A percentile compares a stretch with the other conserved stretches of the same genome.
phyloP scores from a whole-genome alignment of 2,888 invertebrate species.

The Linhomoeus sp. region DNA sequence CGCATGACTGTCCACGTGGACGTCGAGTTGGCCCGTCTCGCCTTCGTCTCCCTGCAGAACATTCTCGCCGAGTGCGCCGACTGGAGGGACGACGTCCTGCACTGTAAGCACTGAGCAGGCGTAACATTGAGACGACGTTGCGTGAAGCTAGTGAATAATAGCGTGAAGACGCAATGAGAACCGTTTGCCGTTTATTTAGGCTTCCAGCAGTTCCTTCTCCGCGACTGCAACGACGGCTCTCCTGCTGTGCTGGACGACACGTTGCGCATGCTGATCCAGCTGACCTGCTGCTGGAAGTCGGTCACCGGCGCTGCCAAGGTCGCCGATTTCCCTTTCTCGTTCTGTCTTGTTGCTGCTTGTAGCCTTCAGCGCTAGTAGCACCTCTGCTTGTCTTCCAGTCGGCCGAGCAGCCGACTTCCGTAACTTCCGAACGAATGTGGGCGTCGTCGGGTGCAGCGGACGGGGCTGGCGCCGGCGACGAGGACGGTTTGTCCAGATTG shows the following conservation, averaged over 20 bases:
- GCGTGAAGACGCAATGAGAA: too few species aligned
- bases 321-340: too few species aligned
- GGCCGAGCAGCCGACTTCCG: too few species aligned
- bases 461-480: background rate
- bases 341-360: too few species aligned
- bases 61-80: constrained; percentile 85
- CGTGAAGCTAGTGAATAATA: too few species aligned
- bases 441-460: too few species aligned
- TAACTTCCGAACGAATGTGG: too few species aligned
- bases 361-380: too few species aligned
- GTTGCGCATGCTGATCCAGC: constrained; percentile 67
- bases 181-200: constrained; percentile 39
- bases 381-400: too few species aligned
- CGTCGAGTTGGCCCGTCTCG: constrained; percentile 60
- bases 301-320: constrained; percentile 30
- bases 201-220: constrained; percentile 77
- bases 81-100: constrained; percentile 85
- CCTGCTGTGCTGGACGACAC: constrained; percentile 78
- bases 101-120: constrained; percentile 34
- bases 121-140: too few species aligned
- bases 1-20: constrained; percentile 83
- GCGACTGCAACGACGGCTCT: constrained; percentile 72
- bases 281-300: constrained; percentile 77
- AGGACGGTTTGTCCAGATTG: constrained; percentile 3
- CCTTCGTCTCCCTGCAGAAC: constrained; percentile 44